Evolutionary conservation across 1,140 invertebrate species (phyloP), one percentile per base, ranked within the genome.

Genomic region (Streblospio benedicti): DNA sequence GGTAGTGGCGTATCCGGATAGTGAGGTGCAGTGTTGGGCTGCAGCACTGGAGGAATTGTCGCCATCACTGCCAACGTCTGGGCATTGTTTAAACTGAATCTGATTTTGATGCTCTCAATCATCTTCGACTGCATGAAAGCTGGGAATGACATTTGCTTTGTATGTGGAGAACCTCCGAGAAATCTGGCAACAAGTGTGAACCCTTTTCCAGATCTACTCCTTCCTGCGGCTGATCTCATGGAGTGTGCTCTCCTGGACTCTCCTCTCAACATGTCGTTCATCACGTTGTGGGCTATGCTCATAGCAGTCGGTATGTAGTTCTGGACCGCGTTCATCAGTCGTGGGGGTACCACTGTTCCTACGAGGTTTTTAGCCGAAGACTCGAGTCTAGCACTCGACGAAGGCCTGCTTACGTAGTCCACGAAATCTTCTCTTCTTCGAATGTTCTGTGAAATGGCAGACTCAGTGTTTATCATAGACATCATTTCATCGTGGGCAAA

Each of bases 101-200:
- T 53, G 51, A 27, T 23, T 38, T 38, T 58, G 43, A 45, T 45
- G 14, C 20, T 23, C n/a, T 28, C n/a, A 4, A 58, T 38, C 3
- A 44, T 30, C 30, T n/a, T 45, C 18, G 44, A 49, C 56, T 58
- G 56, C 5, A 58, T 27, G 56, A 47, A 44, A 45, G 56, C 16
- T 6, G 56, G 38, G 28, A 25, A 25, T 2, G 56, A 58, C 14
- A 58, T 38, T 2, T 58, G 56, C 41, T 58, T 58, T 14, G 25
- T 44, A 38, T 28, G 28, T 23, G 56, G 56, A 49, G 38, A 47
- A 0, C 41, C 44, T 12, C 56, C 56, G 12, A 58, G 35, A 44
- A 58, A 58, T 23, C 23, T 28, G 45, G 30, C 23, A 9, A 47
- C 23, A 28, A 47, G 30, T 28, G 12, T 47, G 45, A 47, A 47